Evolutionary conservation across 2,113 vertebrate species (phyloP), one percentile per base, ranked within the genome.

Genomic region (Platysteira castanea): DNA sequence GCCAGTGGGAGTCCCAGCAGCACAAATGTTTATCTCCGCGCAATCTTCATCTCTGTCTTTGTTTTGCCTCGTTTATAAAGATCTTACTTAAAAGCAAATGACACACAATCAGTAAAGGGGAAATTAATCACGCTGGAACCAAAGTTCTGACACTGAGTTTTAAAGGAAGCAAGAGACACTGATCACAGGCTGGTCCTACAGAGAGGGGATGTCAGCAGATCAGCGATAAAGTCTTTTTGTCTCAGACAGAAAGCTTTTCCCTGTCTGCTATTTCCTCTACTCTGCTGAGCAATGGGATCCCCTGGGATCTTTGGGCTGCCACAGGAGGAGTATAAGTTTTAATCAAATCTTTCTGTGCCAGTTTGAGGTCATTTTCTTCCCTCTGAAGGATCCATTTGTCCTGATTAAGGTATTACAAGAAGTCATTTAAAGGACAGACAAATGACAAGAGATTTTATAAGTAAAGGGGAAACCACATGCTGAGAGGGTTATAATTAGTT

Each of bases 61-160:
- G 96, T 94, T 96, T 94, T 69, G 75, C 82, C 89, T 95, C 91
- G 41, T 96, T 96, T 96, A 42, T 95, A 94, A 95, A 84, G 87
- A 78, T 67, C 95, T 95, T 59, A 63, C 94, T 90, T 93, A 63
- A 93, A 92, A 95, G 94, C 87, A 82, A 92, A 90, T 41, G 92
- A 76, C 87, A 65, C 73, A 49, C 87, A 73, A 86, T 81, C 89
- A 75, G 91, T 67, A 80, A 65, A 88, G 56, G 39, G 84, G 82
- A 90, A 93, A 91, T 95, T 84, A 96, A 95, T 94, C 79, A 93
- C 7, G 33, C 68, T 68, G 56, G 75, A 80, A 74, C 56, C 47
- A 44, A 61, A 77, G 78, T 91, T 85, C 37, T 90, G 75, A 47
- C 71, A 17, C 9, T 3, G 70, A 61, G 78, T 60, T 93, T 77